Percentiles rank a stretch among this genome's conserved stretches.
These are phyloP conservation scores for Acleris cristana DNA, from an alignment of 2,888 invertebrate species.

Conservation along the genomic window DNA sequence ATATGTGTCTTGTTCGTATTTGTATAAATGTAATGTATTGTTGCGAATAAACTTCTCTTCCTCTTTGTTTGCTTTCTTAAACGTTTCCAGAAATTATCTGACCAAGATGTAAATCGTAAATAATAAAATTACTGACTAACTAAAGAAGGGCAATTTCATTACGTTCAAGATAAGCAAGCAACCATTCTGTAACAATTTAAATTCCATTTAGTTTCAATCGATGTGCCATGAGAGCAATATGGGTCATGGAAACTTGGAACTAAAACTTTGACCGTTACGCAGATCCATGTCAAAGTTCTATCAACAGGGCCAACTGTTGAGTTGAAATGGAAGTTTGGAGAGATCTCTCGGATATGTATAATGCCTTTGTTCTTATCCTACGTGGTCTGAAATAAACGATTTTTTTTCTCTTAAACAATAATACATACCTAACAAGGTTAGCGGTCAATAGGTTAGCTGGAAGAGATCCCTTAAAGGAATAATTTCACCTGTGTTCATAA, in stretches of 20 bases:
- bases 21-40: no score
- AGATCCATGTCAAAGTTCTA: constrained; percentile 34
- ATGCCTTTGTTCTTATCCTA: constrained; percentile 13
- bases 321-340: constrained; percentile 22
- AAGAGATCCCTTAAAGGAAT: no score
- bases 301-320: constrained; percentile 30
- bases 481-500: no score
- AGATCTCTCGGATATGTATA: constrained; percentile 9
- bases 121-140: no score
- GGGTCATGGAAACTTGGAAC: constrained; percentile 28
- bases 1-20: no score
- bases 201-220: constrained; percentile 33
- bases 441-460: no score
- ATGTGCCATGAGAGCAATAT: constrained; percentile 29
- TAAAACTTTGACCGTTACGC: constrained; percentile 32
- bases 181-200: constrained; percentile 32
- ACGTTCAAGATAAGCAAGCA: constrained; percentile 29
- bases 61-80: no score
- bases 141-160: constrained; percentile 19
- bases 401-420: no score
- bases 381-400: neutral
- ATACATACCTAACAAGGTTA: no score
- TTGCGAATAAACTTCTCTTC: no score
- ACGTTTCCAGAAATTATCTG: no score
- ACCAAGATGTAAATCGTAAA: no score